These are phyloP conservation scores for Eidolon dupreanum DNA, from an alignment of 2,797 vertebrate species.

Conservation along the genomic window DNA sequence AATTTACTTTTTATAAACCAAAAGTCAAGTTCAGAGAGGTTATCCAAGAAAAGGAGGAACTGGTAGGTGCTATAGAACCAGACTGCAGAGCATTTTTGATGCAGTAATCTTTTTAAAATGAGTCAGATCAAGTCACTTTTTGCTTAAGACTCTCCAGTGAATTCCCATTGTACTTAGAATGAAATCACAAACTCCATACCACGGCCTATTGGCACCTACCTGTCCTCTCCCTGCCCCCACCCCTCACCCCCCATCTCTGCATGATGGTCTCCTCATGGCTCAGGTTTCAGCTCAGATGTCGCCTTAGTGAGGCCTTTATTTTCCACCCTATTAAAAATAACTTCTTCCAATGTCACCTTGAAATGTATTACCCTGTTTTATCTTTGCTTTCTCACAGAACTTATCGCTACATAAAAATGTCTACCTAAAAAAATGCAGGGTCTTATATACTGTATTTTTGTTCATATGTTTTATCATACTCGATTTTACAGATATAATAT, in stretches of 20 bases:
- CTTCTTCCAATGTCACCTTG: neutral
- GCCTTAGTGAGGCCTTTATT: neutral
- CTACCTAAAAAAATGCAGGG: neutral
- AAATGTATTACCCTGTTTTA: neutral
- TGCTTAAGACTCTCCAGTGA: neutral
- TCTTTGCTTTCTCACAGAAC: neutral
- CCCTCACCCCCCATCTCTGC: neutral
- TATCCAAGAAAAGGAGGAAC: neutral
- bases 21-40: conserved; percentile 9
- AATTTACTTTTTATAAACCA: neutral
- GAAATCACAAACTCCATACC: neutral
- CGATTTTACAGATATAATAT: conserved; percentile 23
- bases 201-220: neutral
- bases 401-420: neutral
- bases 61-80: neutral
- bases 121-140: neutral
- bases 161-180: neutral
- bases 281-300: neutral
- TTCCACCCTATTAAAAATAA: neutral
- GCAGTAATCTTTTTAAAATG: neutral
- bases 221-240: neutral
- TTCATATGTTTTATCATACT: conserved; percentile 1
- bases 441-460: conserved; percentile 14
- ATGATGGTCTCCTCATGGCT: neutral
- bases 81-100: neutral